Conservation (phyloP, 2,797 vertebrate genomes). For the Novumbra hubbsi region DNA sequence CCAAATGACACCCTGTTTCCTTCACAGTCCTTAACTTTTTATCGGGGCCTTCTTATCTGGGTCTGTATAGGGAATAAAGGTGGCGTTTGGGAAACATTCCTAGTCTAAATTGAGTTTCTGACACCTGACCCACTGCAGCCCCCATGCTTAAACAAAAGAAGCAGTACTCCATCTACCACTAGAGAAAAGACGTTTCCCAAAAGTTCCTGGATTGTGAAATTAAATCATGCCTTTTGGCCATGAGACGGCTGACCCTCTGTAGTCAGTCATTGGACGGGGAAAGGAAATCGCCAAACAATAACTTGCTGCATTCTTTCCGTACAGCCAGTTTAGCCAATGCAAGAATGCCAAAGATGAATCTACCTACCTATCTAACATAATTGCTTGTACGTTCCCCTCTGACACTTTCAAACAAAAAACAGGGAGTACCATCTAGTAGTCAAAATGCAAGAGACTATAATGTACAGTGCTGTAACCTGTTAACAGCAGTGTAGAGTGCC, state of each 20-base stretch:
- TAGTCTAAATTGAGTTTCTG: conserved; percentile 17
- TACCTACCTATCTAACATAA: background rate
- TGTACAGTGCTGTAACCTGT: conserved; percentile 35
- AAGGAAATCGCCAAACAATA: background rate
- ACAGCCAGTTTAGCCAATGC: background rate
- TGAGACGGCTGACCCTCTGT: background rate
- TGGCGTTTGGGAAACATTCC: background rate
- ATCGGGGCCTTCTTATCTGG: too few species aligned
- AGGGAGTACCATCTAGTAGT: background rate
- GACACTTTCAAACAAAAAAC: conserved; percentile 5
- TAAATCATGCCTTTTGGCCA: too few species aligned
- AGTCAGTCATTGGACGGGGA: background rate
- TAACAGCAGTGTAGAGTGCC: conserved; percentile 30
- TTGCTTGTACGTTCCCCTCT: background rate
- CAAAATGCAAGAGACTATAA: background rate
- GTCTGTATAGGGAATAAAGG: background rate
- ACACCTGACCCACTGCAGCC: conserved; percentile 15
- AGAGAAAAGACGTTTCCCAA: conserved; percentile 32
- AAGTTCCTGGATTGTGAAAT: background rate
- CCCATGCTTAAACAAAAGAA: conserved; percentile 24
- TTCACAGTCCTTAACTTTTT: background rate
- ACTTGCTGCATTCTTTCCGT: background rate
- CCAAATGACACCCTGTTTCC: background rate
- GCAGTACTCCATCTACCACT: conserved; percentile 17
- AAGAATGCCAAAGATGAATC: background rate